Base-by-base conservation (phyloP, 2,797 vertebrate species). In the Coregonus ussuriensis region DNA sequence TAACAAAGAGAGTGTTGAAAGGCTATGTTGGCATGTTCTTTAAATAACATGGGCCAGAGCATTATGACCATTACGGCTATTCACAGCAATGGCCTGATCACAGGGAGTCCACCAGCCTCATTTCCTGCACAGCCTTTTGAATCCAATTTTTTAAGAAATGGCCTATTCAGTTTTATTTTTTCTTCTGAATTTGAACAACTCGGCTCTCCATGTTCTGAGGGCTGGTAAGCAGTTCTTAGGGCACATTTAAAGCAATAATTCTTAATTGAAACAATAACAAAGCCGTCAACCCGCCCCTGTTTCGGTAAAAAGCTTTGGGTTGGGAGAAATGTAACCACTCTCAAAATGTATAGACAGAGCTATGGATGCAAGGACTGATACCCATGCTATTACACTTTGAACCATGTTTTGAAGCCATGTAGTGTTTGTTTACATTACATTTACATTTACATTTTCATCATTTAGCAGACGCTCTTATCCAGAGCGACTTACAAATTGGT, bases 41-140 rank as follows among this genome's bases (percentile, higher is more conserved):
- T 21, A 79, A 85, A 85, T 79, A 74, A 41, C 72, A 70, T 71
- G 56, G 77, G 18, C 21, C 41, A 63, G 37, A 66, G 66, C 72
- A 76, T 79, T 81, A 79, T 84, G 75, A 51, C 63, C 71, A 79
- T 79, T 77, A 77, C 76, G 83, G 78, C 56, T 59, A 82, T 87
- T 86, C 59, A 77, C 62, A 47, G 47, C 77, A 79, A 83, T 84
- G 70, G 76, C 68, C 47, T 80, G 75, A 80, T 77, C 67, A 59
- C 41, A 56, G 71, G 66, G 68, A 82, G 75, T 81, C 68, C 77
- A 80, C 75, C 69, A 77, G 79, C 74, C 74, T 76, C 11, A 81
- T 88, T 84, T 83, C 37, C 79, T 80, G 71, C 70, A 81, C 75
- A 74, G 63, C 70, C 65, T 82, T 80, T 81, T 74, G 16, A 76